Conservation (phyloP, 2,113 vertebrate genomes). For the Fulmarus glacialis region DNA sequence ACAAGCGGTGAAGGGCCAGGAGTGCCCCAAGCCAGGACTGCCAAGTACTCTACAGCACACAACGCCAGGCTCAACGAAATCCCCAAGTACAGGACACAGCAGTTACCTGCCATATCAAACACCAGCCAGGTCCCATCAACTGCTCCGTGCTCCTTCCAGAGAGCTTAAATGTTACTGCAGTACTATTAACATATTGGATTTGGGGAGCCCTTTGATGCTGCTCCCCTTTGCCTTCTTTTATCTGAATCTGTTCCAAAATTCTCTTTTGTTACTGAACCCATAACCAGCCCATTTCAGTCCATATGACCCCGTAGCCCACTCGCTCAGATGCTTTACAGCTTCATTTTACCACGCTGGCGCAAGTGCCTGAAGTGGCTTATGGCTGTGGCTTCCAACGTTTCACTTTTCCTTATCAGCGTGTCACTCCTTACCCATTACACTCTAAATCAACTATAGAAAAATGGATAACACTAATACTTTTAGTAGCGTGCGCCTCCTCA, state of each 20-base stretch:
- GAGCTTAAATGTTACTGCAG: too few relatives aligned
- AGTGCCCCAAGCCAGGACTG: neutral
- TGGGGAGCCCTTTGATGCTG: neutral
- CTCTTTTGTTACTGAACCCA: neutral
- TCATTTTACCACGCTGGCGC: rapidly evolving
- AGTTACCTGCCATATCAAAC: rapidly evolving
- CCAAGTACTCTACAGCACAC: neutral
- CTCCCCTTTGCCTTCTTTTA: neutral
- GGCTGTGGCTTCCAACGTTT: neutral
- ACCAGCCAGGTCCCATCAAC: neutral
- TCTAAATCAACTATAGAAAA: neutral
- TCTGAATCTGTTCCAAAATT: neutral
- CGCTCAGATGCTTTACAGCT: neutral
- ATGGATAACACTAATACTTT: neutral
- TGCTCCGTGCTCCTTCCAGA: neutral
- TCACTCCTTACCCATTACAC: neutral
- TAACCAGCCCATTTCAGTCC: neutral
- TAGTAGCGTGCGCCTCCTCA: rapidly evolving
- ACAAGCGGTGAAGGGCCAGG: neutral
- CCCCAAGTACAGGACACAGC: rapidly evolving
- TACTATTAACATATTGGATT: neutral
- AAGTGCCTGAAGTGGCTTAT: neutral
- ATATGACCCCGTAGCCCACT: rapidly evolving
- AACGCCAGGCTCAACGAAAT: rapidly evolving
- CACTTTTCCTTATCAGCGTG: neutral